Percentiles rank a stretch among this genome's conserved stretches.
Conservation (phyloP, 1,140 invertebrate species). For the Drosophila pectinifera region DNA sequence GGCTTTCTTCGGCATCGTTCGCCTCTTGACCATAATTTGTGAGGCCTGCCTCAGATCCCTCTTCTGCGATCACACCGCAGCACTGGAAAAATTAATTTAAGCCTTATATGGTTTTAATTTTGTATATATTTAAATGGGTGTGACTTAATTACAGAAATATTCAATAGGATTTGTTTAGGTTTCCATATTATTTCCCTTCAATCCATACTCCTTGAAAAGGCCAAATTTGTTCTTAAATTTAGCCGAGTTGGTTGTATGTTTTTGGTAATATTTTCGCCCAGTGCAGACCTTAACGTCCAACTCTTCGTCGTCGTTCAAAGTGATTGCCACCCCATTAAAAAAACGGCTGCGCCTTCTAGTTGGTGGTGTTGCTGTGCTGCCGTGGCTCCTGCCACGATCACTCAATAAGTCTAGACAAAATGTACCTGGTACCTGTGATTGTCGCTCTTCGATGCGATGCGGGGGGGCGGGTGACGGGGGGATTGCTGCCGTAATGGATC, state of each 20-base stretch:
- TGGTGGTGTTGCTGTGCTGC: constrained; percentile 41
- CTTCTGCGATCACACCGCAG: constrained; percentile 8
- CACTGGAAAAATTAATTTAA: not conserved
- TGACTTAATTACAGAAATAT: not conserved
- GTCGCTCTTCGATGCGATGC: constrained; percentile 47
- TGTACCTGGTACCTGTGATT: constrained; percentile 77
- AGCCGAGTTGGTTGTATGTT: too few species aligned
- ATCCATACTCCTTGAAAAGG: too few species aligned
- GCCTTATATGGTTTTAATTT: not conserved
- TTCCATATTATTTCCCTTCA: not conserved
- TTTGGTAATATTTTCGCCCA: constrained; percentile 3
- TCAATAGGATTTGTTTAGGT: not conserved
- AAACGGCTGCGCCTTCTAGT: constrained; percentile 75
- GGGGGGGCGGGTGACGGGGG: not conserved
- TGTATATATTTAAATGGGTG: not conserved
- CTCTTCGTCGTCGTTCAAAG: constrained; percentile 75
- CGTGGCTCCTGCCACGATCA: constrained; percentile 81
- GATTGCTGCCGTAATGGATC: constrained; percentile 75
- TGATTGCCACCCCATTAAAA: constrained; percentile 85
- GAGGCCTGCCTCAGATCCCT: constrained; percentile 52
- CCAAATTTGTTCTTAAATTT: not conserved
- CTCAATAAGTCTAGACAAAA: constrained; percentile 84
- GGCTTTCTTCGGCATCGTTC: constrained; percentile 41
- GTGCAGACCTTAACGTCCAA: constrained; percentile 34
- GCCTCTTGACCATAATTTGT: constrained; percentile 79